Conservation (phyloP, 2,888 invertebrate genomes). For the Actias luna region DNA sequence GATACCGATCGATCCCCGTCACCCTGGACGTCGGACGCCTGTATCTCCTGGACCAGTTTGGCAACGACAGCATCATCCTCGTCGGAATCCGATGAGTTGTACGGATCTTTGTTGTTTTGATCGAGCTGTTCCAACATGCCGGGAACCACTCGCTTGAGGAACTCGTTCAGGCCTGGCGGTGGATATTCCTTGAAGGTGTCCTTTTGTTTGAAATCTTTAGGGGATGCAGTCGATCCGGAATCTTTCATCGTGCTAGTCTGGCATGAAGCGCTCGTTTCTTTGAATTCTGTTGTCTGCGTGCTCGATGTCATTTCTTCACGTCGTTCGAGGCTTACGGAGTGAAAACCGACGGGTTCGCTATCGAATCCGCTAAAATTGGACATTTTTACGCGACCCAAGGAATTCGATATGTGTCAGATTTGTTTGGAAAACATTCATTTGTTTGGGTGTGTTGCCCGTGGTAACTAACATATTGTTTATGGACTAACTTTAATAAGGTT, state of each 20-base stretch:
- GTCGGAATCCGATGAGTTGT: conserved; percentile 65
- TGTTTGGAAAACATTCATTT: conserved; percentile 27
- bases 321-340: conserved; percentile 46
- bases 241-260: conserved; percentile 53
- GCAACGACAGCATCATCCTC: conserved; percentile 58
- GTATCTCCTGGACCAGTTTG: conserved; percentile 59
- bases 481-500: background rate
- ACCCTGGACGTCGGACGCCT: conserved; percentile 42
- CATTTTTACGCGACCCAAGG: conserved; percentile 39
- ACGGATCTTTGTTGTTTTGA: conserved; percentile 46
- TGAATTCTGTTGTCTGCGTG: conserved; percentile 60
- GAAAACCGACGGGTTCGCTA: conserved; percentile 64
- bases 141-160: conserved; percentile 63
- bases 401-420: conserved; percentile 8
- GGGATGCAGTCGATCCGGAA: conserved; percentile 45
- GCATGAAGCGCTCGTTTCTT: conserved; percentile 41
- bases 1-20: conserved; percentile 55
- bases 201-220: conserved; percentile 50
- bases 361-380: conserved; percentile 66
- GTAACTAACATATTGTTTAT: conserved; percentile 21
- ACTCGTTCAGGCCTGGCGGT: conserved; percentile 61
- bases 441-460: conserved; percentile 30
- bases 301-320: conserved; percentile 39
- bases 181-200: conserved; percentile 50
- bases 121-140: conserved; percentile 63